Percentiles rank a stretch among this genome's conserved stretches.
Conservation (phyloP, 2,113 vertebrate species). For the Piprites chloris region DNA sequence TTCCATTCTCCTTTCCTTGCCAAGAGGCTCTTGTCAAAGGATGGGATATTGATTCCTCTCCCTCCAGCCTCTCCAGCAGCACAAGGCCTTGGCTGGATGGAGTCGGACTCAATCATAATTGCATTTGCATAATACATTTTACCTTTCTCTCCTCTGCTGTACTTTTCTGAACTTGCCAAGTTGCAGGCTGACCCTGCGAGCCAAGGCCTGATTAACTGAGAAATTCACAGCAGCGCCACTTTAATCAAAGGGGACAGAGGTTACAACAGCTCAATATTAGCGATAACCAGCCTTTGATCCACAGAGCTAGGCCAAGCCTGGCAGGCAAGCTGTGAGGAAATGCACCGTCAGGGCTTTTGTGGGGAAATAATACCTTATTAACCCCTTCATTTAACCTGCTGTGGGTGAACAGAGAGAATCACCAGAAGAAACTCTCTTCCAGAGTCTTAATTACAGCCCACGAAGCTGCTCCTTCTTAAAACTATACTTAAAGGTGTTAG, state of each 20-base stretch:
- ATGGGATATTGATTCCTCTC: background rate
- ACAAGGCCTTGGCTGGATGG: background rate
- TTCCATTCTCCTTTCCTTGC: background rate
- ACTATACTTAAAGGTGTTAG: background rate
- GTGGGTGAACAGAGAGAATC: background rate
- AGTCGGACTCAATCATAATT: constrained; percentile 32
- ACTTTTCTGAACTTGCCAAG: constrained; percentile 71
- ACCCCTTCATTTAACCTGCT: constrained; percentile 72
- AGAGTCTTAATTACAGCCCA: constrained; percentile 7
- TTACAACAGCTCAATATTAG: constrained; percentile 94
- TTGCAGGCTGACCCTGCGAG: constrained; percentile 72
- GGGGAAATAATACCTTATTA: constrained; percentile 88
- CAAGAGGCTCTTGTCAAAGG: background rate
- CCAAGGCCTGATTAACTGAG: constrained; percentile 83
- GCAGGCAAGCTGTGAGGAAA: constrained; percentile 81
- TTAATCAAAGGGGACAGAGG: constrained; percentile 93
- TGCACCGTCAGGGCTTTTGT: constrained; percentile 86
- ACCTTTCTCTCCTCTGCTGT: constrained; percentile 58
- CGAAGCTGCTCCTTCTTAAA: background rate
- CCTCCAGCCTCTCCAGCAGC: background rate
- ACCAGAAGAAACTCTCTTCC: background rate
- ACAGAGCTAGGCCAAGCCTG: constrained; percentile 78
- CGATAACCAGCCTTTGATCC: constrained; percentile 91
- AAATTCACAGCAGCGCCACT: constrained; percentile 77
- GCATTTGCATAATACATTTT: constrained; percentile 71